phyloP scores from a whole-genome alignment of 2,888 invertebrate species.

The Cenopis cana region DNA sequence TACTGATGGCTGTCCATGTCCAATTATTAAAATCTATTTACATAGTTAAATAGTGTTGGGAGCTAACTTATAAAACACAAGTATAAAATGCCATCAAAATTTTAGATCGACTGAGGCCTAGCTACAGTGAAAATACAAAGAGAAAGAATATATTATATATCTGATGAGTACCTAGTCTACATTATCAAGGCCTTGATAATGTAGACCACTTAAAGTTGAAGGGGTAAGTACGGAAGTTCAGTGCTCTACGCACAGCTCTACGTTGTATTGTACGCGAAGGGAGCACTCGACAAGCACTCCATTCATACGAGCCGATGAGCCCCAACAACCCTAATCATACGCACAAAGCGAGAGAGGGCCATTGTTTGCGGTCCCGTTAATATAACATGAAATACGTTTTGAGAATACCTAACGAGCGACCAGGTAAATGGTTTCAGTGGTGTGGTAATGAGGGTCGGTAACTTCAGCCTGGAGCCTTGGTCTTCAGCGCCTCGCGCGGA shows the following conservation, averaged over 20 bases:
- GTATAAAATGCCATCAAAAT: too few relatives aligned
- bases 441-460: constrained; percentile 18
- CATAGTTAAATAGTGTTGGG: too few relatives aligned
- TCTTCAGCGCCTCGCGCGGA: background rate
- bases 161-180: background rate
- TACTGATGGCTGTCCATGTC: too few relatives aligned
- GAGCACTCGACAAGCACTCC: constrained; percentile 13
- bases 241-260: background rate
- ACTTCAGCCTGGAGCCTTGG: background rate
- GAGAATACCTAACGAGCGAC: constrained; percentile 23
- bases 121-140: too few relatives aligned
- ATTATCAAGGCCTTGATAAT: too few relatives aligned
- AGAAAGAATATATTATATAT: too few relatives aligned
- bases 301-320: constrained; percentile 25
- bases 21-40: too few relatives aligned
- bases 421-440: constrained; percentile 23
- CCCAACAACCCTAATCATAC: constrained; percentile 32
- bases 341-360: constrained; percentile 15
- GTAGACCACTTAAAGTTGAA: background rate
- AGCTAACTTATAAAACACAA: too few relatives aligned
- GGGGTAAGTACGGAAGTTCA: background rate
- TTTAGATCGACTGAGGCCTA: too few relatives aligned
- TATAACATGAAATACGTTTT: constrained; percentile 29
- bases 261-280: background rate
- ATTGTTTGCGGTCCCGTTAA: constrained; percentile 31